A percentile compares a stretch with the other conserved stretches of the same genome.
Evolutionary conservation across 2,113 vertebrate genomes (phyloP).

Genomic region (Anarhynchus alexandrinus): DNA sequence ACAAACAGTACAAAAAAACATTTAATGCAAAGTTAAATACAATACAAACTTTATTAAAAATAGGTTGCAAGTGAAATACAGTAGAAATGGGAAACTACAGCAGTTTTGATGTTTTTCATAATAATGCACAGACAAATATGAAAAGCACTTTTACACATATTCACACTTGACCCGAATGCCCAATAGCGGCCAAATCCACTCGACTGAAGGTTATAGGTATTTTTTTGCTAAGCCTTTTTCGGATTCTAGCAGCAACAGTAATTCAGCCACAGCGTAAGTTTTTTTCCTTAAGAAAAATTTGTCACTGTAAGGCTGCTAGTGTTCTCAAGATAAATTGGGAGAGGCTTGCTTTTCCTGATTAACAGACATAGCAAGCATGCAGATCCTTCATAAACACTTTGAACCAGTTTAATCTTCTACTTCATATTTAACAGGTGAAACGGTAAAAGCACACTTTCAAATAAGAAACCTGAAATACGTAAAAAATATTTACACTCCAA

Average conservation of each 20-base stretch:
- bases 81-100: constrained; percentile 83
- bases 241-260: constrained; percentile 58
- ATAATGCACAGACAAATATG: constrained; percentile 70
- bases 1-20: constrained; percentile 28
- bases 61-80: constrained; percentile 82
- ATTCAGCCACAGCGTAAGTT: constrained; percentile 41
- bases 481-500: constrained; percentile 75
- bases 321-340: constrained; percentile 62
- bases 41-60: constrained; percentile 88
- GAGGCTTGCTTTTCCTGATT: constrained; percentile 65
- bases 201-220: constrained; percentile 24
- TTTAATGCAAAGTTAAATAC: constrained; percentile 79
- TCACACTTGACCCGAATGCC: constrained; percentile 68
- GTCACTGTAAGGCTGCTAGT: constrained; percentile 61
- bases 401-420: constrained; percentile 52
- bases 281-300: constrained; percentile 24
- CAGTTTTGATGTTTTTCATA: constrained; percentile 74
- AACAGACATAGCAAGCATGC: constrained; percentile 60
- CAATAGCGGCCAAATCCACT: constrained; percentile 65
- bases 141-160: constrained; percentile 72
- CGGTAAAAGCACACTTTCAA: constrained; percentile 72
- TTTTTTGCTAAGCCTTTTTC: constrained; percentile 58
- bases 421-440: constrained; percentile 70
- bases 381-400: constrained; percentile 69
- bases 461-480: constrained; percentile 68